Evolutionary conservation across 1,140 invertebrate genomes (phyloP).

Genomic region (Papilio polyxenes): DNA sequence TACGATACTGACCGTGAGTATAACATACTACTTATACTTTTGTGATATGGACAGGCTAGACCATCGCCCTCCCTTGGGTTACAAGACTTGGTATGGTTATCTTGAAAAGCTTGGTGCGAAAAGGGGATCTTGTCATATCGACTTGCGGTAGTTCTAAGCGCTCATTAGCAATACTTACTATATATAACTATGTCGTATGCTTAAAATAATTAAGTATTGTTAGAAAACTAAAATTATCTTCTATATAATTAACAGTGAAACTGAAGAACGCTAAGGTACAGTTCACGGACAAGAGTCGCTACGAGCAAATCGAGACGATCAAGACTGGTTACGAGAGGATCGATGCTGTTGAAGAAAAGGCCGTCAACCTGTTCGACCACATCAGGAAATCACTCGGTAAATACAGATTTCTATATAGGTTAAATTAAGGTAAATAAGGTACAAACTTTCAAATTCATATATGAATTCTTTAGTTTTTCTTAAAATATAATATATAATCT

Average conservation of each 20-base stretch:
- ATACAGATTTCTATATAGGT: not conserved
- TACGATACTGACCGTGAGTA: slow-evolving; percentile 77
- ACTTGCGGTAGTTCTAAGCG: no score
- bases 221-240: not conserved
- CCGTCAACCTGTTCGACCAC: slow-evolving; percentile 52
- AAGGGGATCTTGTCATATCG: no score
- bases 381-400: slow-evolving; percentile 56
- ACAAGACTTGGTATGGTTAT: no score
- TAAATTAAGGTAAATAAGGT: not conserved
- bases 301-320: slow-evolving; percentile 51
- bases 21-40: not conserved
- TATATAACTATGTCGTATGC: no score
- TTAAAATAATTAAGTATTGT: no score
- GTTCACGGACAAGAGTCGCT: slow-evolving; percentile 68
- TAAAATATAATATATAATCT: no score
- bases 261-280: slow-evolving; percentile 71
- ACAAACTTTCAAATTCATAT: not conserved
- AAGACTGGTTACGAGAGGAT: slow-evolving; percentile 48
- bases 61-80: no score
- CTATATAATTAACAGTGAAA: slow-evolving; percentile 65
- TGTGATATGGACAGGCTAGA: not conserved
- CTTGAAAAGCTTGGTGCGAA: no score
- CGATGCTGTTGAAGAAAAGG: slow-evolving; percentile 46
- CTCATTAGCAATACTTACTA: no score
- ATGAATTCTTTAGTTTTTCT: not conserved